These are phyloP conservation scores for Misgurnus mizolepis DNA, from an alignment of 2,113 vertebrate species.

Conservation along the genomic window DNA sequence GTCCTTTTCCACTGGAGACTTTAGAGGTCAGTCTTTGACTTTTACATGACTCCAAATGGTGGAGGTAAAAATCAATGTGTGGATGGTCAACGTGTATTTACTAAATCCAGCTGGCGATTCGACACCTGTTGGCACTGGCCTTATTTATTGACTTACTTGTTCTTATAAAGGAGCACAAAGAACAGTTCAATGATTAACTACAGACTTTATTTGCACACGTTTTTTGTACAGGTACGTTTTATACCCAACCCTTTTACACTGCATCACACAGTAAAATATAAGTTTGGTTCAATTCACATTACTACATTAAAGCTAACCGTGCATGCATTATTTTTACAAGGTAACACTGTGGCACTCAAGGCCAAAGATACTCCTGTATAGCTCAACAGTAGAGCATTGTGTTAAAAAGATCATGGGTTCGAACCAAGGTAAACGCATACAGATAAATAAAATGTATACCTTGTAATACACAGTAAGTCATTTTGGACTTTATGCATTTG, in stretches of 20 bases:
- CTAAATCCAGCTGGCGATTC: neutral
- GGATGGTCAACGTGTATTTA: conserved; percentile 20
- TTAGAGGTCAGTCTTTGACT: neutral
- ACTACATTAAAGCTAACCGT: too few species aligned
- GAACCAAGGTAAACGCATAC: too few species aligned
- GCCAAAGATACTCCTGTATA: too few species aligned
- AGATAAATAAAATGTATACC: too few species aligned
- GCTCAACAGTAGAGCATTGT: too few species aligned
- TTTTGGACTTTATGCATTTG: too few species aligned
- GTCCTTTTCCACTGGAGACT: neutral
- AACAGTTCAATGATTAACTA: conserved; percentile 41
- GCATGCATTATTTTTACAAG: too few species aligned
- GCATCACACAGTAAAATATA: neutral
- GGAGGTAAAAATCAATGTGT: conserved; percentile 29
- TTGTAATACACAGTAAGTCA: too few species aligned
- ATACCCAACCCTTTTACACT: neutral
- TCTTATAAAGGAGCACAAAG: conserved; percentile 2
- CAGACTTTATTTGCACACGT: conserved; percentile 23
- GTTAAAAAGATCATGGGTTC: too few species aligned
- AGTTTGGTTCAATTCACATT: neutral
- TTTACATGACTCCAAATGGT: neutral
- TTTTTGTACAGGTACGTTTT: conserved; percentile 17
- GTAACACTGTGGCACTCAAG: too few species aligned
- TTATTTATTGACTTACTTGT: conserved; percentile 45
- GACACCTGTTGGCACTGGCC: conserved; percentile 32